These are phyloP conservation scores for Aplocera efformata DNA, from an alignment of 2,888 invertebrate species.

Conservation along the genomic window DNA sequence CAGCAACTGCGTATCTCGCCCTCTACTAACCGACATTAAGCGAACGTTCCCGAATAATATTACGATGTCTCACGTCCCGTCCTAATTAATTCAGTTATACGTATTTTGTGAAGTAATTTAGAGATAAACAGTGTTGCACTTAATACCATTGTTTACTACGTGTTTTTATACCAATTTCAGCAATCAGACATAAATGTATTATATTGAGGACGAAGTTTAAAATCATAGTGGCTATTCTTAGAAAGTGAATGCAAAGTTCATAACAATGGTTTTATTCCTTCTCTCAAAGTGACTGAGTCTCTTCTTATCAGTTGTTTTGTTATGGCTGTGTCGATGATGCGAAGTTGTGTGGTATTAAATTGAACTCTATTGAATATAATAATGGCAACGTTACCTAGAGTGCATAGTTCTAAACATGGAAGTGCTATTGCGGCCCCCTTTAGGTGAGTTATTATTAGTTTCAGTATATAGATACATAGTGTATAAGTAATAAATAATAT, in stretches of 20 bases:
- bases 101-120: conserved; percentile 32
- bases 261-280: conserved; percentile 6
- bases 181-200: too few species aligned
- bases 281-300: neutral
- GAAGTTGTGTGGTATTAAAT: conserved; percentile 18
- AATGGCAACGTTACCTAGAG: conserved; percentile 74
- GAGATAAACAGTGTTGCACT: conserved; percentile 25
- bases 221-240: conserved; percentile 5
- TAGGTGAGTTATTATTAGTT: conserved; percentile 51
- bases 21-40: conserved; percentile 31
- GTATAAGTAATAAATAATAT: too few species aligned
- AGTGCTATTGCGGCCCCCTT: conserved; percentile 60
- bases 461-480: neutral
- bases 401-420: conserved; percentile 63
- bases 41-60: conserved; percentile 54
- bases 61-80: conserved; percentile 45
- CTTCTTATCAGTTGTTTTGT: conserved; percentile 19
- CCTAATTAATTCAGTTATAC: conserved; percentile 53
- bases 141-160: conserved; percentile 26
- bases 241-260: conserved; percentile 1
- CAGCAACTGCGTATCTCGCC: conserved; percentile 12
- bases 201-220: too few species aligned
- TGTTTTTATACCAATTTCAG: too few species aligned
- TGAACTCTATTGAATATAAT: conserved; percentile 25
- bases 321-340: conserved; percentile 21